These are phyloP conservation scores for Bubo bubo DNA, from an alignment of 2,113 vertebrate genomes.

Conservation along the genomic window DNA sequence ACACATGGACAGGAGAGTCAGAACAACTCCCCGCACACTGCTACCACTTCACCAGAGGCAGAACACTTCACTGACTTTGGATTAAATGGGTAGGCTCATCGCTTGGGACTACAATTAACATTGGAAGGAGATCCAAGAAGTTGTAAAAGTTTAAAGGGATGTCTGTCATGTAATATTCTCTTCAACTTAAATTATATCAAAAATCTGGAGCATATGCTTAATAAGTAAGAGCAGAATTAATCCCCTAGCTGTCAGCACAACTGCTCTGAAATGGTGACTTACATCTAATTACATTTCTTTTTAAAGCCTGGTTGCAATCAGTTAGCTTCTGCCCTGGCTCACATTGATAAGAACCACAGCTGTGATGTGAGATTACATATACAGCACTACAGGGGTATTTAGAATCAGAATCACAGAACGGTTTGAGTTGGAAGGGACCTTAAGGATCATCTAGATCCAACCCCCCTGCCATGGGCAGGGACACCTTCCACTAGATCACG, in stretches of 20 bases:
- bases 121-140: conserved; percentile 41
- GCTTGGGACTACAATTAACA: conserved; percentile 20
- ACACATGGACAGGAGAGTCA: rapidly evolving
- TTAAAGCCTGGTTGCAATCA: conserved; percentile 5
- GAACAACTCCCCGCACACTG: background rate
- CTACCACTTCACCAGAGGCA: background rate
- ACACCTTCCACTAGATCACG: too few species aligned
- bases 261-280: conserved; percentile 41
- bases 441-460: too few species aligned
- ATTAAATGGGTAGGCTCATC: background rate
- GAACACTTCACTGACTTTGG: background rate
- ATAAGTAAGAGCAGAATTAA: conserved; percentile 61
- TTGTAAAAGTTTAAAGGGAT: conserved; percentile 45
- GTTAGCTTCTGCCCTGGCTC: background rate
- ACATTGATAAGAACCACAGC: background rate
- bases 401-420: too few species aligned
- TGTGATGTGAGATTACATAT: background rate
- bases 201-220: conserved; percentile 46
- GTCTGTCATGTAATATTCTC: conserved; percentile 54
- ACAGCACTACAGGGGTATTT: background rate
- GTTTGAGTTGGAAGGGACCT: too few species aligned
- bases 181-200: conserved; percentile 63
- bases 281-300: conserved; percentile 36
- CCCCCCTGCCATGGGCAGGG: too few species aligned
- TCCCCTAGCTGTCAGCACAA: conserved; percentile 52